Conservation (phyloP, 2,797 vertebrate species). For the Perodicticus potto region DNA sequence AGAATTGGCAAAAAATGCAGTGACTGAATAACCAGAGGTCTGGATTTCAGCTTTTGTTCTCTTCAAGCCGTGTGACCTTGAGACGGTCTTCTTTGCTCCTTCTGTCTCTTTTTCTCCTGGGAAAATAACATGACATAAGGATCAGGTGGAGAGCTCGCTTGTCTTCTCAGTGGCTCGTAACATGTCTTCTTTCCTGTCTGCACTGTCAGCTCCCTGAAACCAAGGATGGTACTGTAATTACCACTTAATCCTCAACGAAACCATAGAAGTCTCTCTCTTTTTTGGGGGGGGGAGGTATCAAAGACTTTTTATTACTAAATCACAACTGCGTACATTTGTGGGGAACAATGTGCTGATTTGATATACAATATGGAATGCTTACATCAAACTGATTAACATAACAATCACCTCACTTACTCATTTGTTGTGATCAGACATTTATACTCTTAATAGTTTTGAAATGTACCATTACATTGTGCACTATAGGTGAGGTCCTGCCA, state of each 20-base stretch:
- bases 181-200: background rate
- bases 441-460: no score
- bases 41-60: slow-evolving; percentile 26
- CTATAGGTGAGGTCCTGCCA: no score
- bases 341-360: no score
- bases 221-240: slow-evolving; percentile 70
- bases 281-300: no score
- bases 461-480: no score
- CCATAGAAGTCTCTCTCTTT: slow-evolving; percentile 37
- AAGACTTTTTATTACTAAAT: no score
- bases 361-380: no score
- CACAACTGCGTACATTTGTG: no score
- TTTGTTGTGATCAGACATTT: no score
- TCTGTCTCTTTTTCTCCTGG: background rate
- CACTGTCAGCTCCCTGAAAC: slow-evolving; percentile 57
- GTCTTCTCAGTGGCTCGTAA: background rate
- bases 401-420: no score
- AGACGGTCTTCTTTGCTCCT: background rate
- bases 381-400: no score
- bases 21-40: background rate
- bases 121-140: slow-evolving; percentile 2
- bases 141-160: background rate
- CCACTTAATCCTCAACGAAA: slow-evolving; percentile 60
- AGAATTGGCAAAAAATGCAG: background rate
- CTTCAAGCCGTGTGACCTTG: slow-evolving; percentile 56